These are phyloP conservation scores for Brachionus angularis DNA, from an alignment of 1,140 invertebrate genomes.

Conservation along the genomic window DNA sequence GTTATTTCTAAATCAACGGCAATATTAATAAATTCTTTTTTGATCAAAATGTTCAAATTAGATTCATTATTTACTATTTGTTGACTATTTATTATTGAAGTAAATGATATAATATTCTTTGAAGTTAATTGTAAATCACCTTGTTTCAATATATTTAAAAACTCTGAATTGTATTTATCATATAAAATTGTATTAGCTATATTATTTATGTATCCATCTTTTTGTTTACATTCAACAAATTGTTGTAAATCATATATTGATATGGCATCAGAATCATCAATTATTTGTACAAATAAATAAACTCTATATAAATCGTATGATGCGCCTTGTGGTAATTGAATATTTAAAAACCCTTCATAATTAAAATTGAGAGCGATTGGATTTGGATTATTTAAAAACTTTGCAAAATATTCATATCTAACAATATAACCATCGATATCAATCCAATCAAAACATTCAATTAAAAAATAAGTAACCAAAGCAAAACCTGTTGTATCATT, in stretches of 20 bases:
- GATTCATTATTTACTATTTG: neutral
- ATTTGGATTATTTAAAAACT: neutral
- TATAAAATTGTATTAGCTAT: neutral
- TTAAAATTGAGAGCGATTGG: constrained; percentile 16
- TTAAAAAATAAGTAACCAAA: neutral
- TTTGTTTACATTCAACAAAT: too few relatives aligned
- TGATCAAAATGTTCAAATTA: neutral
- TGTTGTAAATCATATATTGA: neutral
- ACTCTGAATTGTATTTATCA: neutral
- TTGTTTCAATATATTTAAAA: neutral
- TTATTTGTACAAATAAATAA: neutral
- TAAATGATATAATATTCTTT: constrained; percentile 1
- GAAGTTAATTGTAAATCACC: constrained; percentile 4
- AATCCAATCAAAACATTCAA: neutral
- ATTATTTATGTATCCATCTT: neutral
- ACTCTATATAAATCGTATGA: neutral
- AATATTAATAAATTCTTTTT: neutral
- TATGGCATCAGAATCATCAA: constrained; percentile 32
- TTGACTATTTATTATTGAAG: neutral
- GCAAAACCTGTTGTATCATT: neutral
- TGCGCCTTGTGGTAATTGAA: neutral
- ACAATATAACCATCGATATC: constrained; percentile 36
- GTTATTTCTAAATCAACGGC: neutral
- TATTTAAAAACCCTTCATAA: neutral
- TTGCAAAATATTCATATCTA: constrained; percentile 11